Conservation (phyloP, 2,113 vertebrate species). For the Chlamydotis undulata region DNA sequence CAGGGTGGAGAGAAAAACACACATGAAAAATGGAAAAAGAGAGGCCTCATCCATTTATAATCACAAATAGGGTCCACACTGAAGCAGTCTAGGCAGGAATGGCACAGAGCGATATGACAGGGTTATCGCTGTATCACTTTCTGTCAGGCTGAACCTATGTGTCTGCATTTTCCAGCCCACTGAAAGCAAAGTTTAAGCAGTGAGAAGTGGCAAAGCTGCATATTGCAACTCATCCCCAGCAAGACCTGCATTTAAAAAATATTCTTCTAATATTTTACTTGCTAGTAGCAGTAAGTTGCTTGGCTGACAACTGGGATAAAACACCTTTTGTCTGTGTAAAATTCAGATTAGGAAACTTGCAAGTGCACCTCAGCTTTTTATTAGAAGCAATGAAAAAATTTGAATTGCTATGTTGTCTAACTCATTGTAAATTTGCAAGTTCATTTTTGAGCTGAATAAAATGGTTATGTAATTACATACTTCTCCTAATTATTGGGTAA, state of each 20-base stretch:
- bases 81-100: constrained; percentile 25
- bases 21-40: background rate
- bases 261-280: background rate
- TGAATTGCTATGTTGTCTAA: constrained; percentile 2
- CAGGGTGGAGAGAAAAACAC: background rate
- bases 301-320: background rate
- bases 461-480: constrained; percentile 82
- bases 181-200: constrained; percentile 50
- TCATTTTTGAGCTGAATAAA: constrained; percentile 73
- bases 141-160: constrained; percentile 42
- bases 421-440: constrained; percentile 62
- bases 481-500: constrained; percentile 85
- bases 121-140: constrained; percentile 24
- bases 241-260: constrained; percentile 41
- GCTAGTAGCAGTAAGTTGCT: background rate
- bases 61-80: constrained; percentile 9
- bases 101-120: constrained; percentile 20
- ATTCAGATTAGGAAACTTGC: background rate
- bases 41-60: background rate
- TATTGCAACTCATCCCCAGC: background rate
- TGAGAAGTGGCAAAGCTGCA: constrained; percentile 36
- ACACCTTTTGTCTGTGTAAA: constrained; percentile 16
- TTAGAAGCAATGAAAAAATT: constrained; percentile 5
- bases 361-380: background rate
- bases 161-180: constrained; percentile 66